A percentile compares a stretch with the other conserved stretches of the same genome.
phyloP scores from a whole-genome alignment of 2,113 vertebrate genomes.

The Leptobrachium leishanense region DNA sequence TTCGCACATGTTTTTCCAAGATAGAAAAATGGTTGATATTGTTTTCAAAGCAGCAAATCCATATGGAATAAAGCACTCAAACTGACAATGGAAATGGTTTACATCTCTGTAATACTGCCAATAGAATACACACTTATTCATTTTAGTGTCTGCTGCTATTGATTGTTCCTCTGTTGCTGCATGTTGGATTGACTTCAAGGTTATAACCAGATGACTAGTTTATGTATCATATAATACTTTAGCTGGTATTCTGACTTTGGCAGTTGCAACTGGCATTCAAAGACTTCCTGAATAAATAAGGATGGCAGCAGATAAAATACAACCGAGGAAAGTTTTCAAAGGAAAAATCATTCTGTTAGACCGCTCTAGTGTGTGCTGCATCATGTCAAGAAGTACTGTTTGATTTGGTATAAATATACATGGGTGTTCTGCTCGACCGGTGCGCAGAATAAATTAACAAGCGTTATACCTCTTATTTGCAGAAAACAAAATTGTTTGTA shows the following conservation, averaged over 20 bases:
- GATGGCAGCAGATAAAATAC: not conserved
- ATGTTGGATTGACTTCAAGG: constrained; percentile 31
- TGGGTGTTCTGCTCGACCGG: too few relatives aligned
- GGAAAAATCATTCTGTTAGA: not conserved
- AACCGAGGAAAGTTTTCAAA: not conserved
- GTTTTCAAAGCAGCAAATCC: too few relatives aligned
- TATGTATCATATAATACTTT: constrained; percentile 9
- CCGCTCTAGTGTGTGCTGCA: not conserved
- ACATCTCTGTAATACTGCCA: not conserved
- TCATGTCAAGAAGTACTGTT: not conserved
- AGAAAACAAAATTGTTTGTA: not conserved
- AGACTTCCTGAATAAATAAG: not conserved
- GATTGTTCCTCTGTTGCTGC: constrained; percentile 28
- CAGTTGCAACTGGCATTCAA: not conserved
- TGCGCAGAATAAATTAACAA: too few relatives aligned
- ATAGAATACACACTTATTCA: constrained; percentile 19
- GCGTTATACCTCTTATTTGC: too few relatives aligned
- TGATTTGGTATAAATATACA: not conserved
- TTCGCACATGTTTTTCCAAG: not conserved
- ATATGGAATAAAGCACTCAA: not conserved
- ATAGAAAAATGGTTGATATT: not conserved
- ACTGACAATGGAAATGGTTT: not conserved
- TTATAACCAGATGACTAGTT: constrained; percentile 7
- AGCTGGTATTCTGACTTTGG: not conserved
- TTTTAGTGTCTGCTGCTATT: constrained; percentile 26